Evolutionary conservation across 2,797 vertebrate genomes (phyloP), one percentile per base, ranked within the genome.

Genomic region (Phyllotis vaccarum): DNA sequence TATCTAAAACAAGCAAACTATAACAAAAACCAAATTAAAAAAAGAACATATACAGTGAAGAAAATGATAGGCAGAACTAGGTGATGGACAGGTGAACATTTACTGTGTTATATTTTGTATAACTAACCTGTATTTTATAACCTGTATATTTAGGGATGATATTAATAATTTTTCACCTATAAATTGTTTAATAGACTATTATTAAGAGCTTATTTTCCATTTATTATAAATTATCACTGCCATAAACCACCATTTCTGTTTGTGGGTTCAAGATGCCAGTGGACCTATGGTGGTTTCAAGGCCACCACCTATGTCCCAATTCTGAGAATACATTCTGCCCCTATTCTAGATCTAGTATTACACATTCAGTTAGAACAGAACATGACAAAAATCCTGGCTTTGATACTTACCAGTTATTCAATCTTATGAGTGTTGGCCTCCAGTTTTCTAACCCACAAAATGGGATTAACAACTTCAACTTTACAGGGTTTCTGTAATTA

Each of bases 41-140:
- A 17, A 40, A 83, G 5, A 74, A 62, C 56, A 74, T 6, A 56
- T 34, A 43, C 17, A 60, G 13, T 88, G 12, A 92, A 90, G 22
- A 95, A 95, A 91, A 85, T 79, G 6, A 79, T 49, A 78, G 37
- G 78, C 12, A 19, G 58, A 91, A 21, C 43, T 83, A 46, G 37
- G 13, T 72, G 24, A 93, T 40, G 10, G 21, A 43, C 11, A 78
- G 4, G 14, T 52, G 22, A 68, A 2, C 91, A 7, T 56, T 90
- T 60, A 87, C 80, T 64, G 24, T 62, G 74, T 87, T 64, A 11
- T 64, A 17, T 49, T 87, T 14, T 88, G 76, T 76, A 86, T 68
- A 70, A 60, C 3, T 83, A 74, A 37, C n/a, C 40, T 91, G 2
- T 46, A 54, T 85, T 79, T 54, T 78, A 86, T 27, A 34, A 17